These are phyloP conservation scores for Xylota segnis DNA, from an alignment of 2,888 invertebrate genomes.

Conservation along the genomic window DNA sequence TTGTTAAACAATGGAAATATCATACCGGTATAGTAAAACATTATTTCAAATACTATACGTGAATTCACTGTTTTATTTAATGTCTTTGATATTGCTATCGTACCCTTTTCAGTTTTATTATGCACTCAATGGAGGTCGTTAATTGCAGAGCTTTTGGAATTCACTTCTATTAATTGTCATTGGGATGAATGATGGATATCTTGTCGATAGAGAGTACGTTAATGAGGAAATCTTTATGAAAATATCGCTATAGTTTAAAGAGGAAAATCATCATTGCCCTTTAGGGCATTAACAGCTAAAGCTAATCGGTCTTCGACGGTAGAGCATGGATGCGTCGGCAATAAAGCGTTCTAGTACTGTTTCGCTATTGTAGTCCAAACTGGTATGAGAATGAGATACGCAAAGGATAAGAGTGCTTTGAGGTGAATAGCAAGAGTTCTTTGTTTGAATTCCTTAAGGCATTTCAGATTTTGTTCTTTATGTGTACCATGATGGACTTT, in stretches of 20 bases:
- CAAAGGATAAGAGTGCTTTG: not conserved
- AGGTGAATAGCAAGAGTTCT: not conserved
- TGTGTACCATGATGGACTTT: no score
- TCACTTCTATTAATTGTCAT: not conserved
- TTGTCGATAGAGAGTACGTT: not conserved
- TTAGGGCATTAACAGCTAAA: not conserved
- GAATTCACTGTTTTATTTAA: conserved; percentile 21
- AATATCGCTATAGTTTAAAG: not conserved
- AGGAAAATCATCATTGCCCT: not conserved
- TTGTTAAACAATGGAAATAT: not conserved
- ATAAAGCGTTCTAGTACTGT: not conserved
- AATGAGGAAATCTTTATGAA: conserved; percentile 3
- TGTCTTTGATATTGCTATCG: not conserved
- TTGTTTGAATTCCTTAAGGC: not conserved
- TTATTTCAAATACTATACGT: conserved; percentile 8
- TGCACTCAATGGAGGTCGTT: not conserved
- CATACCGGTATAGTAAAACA: not conserved
- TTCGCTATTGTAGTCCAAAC: not conserved
- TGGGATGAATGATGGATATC: not conserved
- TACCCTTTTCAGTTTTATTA: conserved; percentile 3
- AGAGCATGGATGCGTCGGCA: not conserved
- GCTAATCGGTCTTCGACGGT: not conserved
- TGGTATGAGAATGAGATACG: not conserved
- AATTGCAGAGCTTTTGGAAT: conserved; percentile 17
- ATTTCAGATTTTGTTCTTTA: not conserved